Percentiles rank a stretch among this genome's conserved stretches.
These are phyloP conservation scores for Tretioscincus oriximinensis DNA, from an alignment of 2,113 vertebrate species.

Conservation along the genomic window DNA sequence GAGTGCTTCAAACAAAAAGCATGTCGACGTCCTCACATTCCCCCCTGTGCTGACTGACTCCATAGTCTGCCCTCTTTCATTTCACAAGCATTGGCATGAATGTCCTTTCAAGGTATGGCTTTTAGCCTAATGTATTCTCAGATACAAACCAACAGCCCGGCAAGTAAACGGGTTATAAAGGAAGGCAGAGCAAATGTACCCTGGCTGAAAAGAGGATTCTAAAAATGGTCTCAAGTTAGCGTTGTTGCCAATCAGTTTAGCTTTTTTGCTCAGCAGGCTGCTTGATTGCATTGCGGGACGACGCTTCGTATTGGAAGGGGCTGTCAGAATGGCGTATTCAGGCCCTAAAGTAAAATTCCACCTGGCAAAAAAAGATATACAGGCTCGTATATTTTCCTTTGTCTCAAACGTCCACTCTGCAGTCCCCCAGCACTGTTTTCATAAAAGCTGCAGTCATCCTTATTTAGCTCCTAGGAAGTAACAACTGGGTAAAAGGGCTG, in stretches of 20 bases:
- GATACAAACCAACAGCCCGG: neutral
- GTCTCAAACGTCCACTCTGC: neutral
- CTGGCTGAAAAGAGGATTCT: neutral
- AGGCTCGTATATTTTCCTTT: neutral
- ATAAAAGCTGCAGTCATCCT: neutral
- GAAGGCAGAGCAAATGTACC: neutral
- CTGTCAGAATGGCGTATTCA: neutral
- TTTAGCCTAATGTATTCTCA: accelerated
- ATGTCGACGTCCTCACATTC: neutral
- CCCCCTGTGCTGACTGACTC: neutral
- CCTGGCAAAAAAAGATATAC: neutral
- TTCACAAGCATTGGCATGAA: neutral
- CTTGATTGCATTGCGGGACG: neutral
- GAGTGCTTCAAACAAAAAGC: neutral
- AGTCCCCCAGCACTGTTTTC: neutral
- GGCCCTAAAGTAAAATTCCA: neutral
- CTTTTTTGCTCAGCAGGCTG: neutral
- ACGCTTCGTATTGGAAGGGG: neutral
- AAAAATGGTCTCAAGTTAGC: neutral
- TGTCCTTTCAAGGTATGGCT: neutral
- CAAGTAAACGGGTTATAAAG: neutral
- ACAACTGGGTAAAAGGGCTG: neutral
- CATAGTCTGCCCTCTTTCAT: neutral
- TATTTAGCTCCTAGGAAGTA: neutral
- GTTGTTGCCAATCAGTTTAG: neutral